These are phyloP conservation scores for Drosophila picticornis DNA, from an alignment of 2,888 invertebrate species.

Conservation along the genomic window DNA sequence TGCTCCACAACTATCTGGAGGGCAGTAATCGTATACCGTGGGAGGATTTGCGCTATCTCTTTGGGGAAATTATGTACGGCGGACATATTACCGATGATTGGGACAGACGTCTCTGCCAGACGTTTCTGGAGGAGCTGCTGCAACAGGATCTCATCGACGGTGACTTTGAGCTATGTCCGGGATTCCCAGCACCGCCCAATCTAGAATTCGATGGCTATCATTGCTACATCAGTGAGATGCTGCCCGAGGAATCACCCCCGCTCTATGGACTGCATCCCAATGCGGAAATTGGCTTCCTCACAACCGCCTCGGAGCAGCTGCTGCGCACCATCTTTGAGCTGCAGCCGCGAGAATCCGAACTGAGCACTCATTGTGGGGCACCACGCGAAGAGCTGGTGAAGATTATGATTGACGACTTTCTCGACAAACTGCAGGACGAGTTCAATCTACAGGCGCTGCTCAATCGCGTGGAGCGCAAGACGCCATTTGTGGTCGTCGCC, in stretches of 20 bases:
- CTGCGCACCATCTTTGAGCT: constrained; percentile 95
- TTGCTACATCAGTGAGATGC: constrained; percentile 92
- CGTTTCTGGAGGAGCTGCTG: constrained; percentile 94
- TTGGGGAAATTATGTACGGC: constrained; percentile 99
- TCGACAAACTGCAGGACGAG: constrained; percentile 95
- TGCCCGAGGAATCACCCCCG: constrained; percentile 95
- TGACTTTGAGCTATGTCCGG: constrained; percentile 92
- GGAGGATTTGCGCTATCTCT: constrained; percentile 97
- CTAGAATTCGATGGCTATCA: constrained; percentile 95
- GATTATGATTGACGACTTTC: constrained; percentile 92
- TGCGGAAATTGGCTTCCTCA: constrained; percentile 97
- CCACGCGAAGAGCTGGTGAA: constrained; percentile 93
- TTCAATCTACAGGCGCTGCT: constrained; percentile 95
- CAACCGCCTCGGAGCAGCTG: constrained; percentile 93
- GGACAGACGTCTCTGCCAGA: constrained; percentile 95
- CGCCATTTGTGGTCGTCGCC: constrained; percentile 96
- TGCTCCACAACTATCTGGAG: constrained; percentile 96
- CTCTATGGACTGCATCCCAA: constrained; percentile 97
- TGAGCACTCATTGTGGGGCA: constrained; percentile 86
- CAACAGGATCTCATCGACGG: constrained; percentile 95
- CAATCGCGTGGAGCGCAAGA: constrained; percentile 94
- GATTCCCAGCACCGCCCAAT: constrained; percentile 95
- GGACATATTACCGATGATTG: constrained; percentile 99
- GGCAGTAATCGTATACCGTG: constrained; percentile 95
- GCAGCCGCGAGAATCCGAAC: constrained; percentile 92